Conservation (phyloP, 2,113 vertebrate genomes). For the Ochotona princeps region DNA sequence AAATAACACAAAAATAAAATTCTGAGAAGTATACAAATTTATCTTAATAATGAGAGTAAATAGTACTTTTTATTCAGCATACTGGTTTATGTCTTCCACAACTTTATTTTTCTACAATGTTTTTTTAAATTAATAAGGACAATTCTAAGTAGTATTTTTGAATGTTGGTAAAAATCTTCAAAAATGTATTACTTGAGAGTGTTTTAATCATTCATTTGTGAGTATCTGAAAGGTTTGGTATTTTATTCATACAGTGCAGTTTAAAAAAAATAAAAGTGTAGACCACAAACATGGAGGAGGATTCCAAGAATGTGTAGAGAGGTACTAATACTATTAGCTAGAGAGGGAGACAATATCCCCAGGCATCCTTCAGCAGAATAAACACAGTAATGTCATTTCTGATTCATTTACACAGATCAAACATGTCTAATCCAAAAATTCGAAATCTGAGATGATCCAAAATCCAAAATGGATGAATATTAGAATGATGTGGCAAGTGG, state of each 20-base stretch:
- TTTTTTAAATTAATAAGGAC: slow-evolving; percentile 32
- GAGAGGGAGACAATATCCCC: neutral
- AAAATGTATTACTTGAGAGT: neutral
- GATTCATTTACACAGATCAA: slow-evolving; percentile 3
- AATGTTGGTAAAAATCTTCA: slow-evolving; percentile 31
- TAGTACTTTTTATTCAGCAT: neutral
- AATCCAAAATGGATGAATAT: too few species aligned
- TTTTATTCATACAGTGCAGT: slow-evolving; percentile 7
- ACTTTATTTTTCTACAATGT: slow-evolving; percentile 42
- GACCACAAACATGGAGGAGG: neutral
- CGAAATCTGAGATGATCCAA: too few species aligned
- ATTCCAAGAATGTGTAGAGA: slow-evolving; percentile 4
- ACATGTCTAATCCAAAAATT: too few species aligned
- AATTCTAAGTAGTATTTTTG: slow-evolving; percentile 22
- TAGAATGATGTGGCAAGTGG: too few species aligned
- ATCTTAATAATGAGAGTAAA: neutral
- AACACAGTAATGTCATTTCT: slow-evolving; percentile 24
- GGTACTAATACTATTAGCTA: neutral
- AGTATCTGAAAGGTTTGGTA: neutral
- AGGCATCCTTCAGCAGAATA: slow-evolving; percentile 12
- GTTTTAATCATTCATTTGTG: slow-evolving; percentile 27
- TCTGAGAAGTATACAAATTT: slow-evolving; percentile 14
- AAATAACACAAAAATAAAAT: slow-evolving; percentile 76
- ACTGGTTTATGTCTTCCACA: slow-evolving; percentile 3
- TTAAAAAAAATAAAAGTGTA: neutral